Percentiles rank a stretch among this genome's conserved stretches.
These are phyloP conservation scores for Silurus glanis DNA, from an alignment of 2,113 vertebrate genomes.

Conservation along the genomic window DNA sequence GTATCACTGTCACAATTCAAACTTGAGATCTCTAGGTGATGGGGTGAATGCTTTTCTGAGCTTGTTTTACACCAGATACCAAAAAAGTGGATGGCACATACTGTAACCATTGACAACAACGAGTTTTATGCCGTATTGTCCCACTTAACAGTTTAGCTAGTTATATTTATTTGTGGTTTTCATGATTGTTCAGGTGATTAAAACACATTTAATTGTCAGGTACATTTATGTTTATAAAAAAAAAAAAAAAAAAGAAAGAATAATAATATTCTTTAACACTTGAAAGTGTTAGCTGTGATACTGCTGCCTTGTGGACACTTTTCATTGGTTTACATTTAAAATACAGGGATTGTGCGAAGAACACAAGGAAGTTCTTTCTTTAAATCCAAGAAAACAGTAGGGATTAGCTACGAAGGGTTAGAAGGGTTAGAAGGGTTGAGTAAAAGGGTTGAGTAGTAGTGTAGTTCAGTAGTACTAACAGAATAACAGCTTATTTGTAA, in stretches of 20 bases:
- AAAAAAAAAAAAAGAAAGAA: too few relatives aligned
- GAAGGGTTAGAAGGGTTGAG: neutral
- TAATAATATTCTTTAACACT: neutral
- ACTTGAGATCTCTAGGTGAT: neutral
- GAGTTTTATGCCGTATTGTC: neutral
- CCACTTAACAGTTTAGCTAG: neutral
- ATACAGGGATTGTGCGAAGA: neutral
- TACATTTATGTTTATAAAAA: neutral
- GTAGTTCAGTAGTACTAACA: neutral
- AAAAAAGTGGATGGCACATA: neutral
- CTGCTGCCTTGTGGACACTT: neutral
- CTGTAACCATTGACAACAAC: neutral
- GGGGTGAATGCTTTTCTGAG: neutral
- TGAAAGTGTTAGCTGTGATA: neutral
- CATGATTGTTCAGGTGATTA: neutral
- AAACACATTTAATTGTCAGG: neutral
- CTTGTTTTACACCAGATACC: neutral
- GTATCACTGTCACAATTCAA: neutral
- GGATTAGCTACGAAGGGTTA: neutral
- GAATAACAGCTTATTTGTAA: neutral
- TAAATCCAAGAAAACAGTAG: neutral
- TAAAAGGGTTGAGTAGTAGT: neutral
- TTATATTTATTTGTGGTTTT: neutral
- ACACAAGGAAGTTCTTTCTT: too few relatives aligned
- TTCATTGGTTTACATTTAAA: neutral